These are phyloP conservation scores for Cetoscarus ocellatus DNA, from an alignment of 2,797 vertebrate genomes.

Conservation along the genomic window DNA sequence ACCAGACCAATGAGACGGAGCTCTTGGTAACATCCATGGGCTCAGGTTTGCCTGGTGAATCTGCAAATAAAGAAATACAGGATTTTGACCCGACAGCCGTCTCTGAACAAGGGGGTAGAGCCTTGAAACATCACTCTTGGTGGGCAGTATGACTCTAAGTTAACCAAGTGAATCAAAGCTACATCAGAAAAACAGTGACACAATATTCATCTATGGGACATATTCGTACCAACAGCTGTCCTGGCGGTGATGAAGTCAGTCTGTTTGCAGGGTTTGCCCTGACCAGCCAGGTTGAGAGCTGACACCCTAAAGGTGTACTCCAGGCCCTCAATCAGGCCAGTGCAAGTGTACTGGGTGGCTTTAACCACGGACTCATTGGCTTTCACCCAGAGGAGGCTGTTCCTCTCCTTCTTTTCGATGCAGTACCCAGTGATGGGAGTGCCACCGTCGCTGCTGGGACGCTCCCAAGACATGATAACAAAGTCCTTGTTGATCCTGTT, in stretches of 20 bases:
- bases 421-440: constrained; percentile 94
- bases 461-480: constrained; percentile 95
- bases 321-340: constrained; percentile 92
- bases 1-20: constrained; percentile 93
- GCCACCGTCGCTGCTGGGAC: constrained; percentile 93
- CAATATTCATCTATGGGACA: background rate
- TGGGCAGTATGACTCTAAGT: background rate
- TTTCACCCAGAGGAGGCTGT: constrained; percentile 95
- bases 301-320: constrained; percentile 98
- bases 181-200: background rate
- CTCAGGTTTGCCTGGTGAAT: constrained; percentile 97
- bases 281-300: constrained; percentile 93
- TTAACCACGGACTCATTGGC: constrained; percentile 93
- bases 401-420: constrained; percentile 98
- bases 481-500: constrained; percentile 95
- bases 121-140: background rate
- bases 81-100: background rate
- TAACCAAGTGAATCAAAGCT: background rate
- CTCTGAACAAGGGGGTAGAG: background rate
- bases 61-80: constrained; percentile 42
- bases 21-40: constrained; percentile 93
- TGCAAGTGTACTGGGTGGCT: constrained; percentile 93
- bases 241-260: constrained; percentile 96
- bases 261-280: constrained; percentile 96
- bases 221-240: constrained; percentile 89